Base-by-base conservation (phyloP, 2,113 vertebrate species). In the Zapornia atra region DNA sequence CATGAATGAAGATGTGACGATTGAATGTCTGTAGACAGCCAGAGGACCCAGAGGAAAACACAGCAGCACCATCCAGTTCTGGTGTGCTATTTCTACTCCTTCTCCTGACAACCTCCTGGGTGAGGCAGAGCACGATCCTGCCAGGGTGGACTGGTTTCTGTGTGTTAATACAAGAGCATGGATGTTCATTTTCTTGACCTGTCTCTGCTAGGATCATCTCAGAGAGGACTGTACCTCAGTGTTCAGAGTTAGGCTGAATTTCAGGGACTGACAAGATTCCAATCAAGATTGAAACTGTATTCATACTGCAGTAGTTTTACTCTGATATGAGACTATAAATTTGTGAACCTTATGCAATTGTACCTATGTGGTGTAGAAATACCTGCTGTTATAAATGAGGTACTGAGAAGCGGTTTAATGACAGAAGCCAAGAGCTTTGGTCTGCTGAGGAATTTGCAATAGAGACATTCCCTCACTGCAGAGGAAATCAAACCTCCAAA, bases 101-200 rank as follows among this genome's bases (percentile, higher is more conserved):
- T 5, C 29, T 42, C 40, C 65, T 65, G 21, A 21, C 24, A 69
- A 2, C 10, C 72, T 64, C 25, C 14, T 20, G 29, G 15, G 12
- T 6, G 33, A 76, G 60, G 61, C 15, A 64, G 29, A 79, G 25
- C 31, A 3, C 3, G 3, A 24, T 50, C 17, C 22, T 80, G 22
- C 8, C 17, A 28, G 15, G 21, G 13, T 18, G 26, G 9, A 40
- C 12, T 31, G 24, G 34, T 61, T 79, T 38, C 29, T 82, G 19
- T 12, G 6, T 17, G 94, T 88, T 63, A 29, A 36, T 20, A 8
- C 8, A 38, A 42, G 8, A 75, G 4, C 28, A 15, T 46, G 13
- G 31, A 50, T 9, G 10, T 46, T 63, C 10, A 1, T 57, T 21
- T 17, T 79, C 51, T 48, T 82, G 57, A 2, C 0, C 0, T 36